Conservation (phyloP, 2,797 vertebrate genomes). For the Echiichthys vipera region DNA sequence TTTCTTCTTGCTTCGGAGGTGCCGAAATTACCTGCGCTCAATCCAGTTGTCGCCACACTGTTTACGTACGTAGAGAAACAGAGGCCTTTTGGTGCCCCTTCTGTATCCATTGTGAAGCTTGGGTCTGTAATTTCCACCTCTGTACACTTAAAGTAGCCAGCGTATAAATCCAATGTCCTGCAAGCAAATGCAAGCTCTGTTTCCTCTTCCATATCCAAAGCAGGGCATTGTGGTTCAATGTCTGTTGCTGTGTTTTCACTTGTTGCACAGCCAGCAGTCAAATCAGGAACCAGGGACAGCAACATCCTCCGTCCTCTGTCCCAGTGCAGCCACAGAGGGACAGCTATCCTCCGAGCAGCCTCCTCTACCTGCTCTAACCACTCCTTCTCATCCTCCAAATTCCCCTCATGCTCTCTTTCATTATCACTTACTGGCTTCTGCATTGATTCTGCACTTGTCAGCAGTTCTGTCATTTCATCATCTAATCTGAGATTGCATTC, state of each 20-base stretch:
- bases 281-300: slow-evolving; percentile 26
- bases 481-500: neutral
- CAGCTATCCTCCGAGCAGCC: slow-evolving; percentile 78
- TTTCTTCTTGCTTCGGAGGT: neutral
- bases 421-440: slow-evolving; percentile 34
- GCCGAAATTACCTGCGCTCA: accelerated
- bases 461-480: slow-evolving; percentile 18
- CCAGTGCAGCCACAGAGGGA: slow-evolving; percentile 83
- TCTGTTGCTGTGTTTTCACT: neutral
- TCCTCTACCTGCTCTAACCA: slow-evolving; percentile 73
- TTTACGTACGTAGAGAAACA: accelerated
- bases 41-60: accelerated
- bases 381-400: slow-evolving; percentile 75
- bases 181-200: slow-evolving; percentile 25
- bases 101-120: neutral
- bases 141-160: neutral
- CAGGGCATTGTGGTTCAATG: neutral
- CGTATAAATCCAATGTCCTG: neutral
- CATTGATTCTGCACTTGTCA: slow-evolving; percentile 6
- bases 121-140: neutral
- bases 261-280: neutral
- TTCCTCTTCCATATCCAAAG: slow-evolving; percentile 48
- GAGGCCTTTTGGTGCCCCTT: neutral
- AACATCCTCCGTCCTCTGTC: slow-evolving; percentile 48
- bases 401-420: slow-evolving; percentile 50